phyloP scores from a whole-genome alignment of 2,797 vertebrate genomes.

The Alcedo atthis region DNA sequence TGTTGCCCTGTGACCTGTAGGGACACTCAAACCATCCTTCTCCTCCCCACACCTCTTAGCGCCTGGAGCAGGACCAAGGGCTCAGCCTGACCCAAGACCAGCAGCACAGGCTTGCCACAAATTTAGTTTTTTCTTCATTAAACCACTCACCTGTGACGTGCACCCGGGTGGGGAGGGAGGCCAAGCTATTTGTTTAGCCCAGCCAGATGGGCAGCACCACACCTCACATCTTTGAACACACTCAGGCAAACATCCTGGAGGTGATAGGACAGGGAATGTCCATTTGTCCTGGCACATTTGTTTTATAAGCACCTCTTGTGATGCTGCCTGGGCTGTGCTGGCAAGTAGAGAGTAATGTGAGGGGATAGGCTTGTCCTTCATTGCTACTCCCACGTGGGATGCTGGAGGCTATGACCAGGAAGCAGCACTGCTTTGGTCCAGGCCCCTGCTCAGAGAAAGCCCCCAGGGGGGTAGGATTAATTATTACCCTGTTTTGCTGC shows the following conservation, averaged over 20 bases:
- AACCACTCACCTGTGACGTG: background rate
- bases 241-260: slow-evolving; percentile 17
- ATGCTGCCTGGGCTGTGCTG: background rate
- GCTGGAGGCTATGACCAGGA: background rate
- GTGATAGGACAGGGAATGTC: background rate
- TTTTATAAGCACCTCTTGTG: background rate
- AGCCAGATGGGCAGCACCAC: background rate
- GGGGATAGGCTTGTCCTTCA: background rate
- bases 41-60: background rate
- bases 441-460: background rate
- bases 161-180: background rate
- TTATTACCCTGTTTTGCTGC: slow-evolving; percentile 18
- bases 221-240: background rate
- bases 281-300: background rate
- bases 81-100: background rate
- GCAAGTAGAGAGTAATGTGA: background rate
- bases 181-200: background rate
- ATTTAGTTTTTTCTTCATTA: background rate
- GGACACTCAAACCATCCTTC: background rate
- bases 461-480: background rate
- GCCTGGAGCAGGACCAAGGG: background rate
- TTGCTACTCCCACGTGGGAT: background rate
- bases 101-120: background rate
- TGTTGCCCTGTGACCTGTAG: rapidly evolving
- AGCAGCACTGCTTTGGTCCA: rapidly evolving